A percentile compares a stretch with the other conserved stretches of the same genome.
Evolutionary conservation across 2,888 invertebrate genomes (phyloP).

Genomic region (Ryuthela nishihirai): DNA sequence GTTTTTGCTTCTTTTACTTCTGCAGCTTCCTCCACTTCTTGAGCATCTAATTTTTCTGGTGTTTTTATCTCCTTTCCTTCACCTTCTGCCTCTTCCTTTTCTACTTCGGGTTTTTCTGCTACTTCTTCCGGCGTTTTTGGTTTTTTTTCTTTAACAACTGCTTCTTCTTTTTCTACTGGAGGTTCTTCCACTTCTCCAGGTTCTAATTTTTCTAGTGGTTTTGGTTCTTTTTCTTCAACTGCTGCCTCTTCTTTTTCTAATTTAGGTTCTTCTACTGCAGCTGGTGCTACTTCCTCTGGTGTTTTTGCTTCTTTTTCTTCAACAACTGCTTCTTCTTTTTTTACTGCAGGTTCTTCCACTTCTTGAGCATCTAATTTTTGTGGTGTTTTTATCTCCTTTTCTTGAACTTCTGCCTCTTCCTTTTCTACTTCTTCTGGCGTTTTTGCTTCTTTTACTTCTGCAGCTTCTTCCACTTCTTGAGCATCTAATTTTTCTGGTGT

Average conservation of each 20-base stretch:
- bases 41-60: not conserved
- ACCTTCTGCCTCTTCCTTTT: not conserved
- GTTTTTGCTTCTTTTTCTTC: not conserved
- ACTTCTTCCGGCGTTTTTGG: no score
- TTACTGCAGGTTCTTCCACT: not conserved
- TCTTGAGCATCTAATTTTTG: not conserved
- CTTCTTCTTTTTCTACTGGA: not conserved
- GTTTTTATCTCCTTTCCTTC: not conserved
- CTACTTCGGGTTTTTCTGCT: no score
- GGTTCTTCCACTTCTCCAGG: not conserved
- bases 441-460: not conserved
- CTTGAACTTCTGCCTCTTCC: not conserved
- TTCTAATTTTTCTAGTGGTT: not conserved
- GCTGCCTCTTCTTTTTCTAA: not conserved
- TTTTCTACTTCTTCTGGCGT: not conserved
- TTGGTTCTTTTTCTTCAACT: no score
- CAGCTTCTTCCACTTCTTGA: not conserved
- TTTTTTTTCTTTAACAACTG: not conserved
- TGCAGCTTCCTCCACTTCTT: not conserved
- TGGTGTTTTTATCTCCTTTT: not conserved
- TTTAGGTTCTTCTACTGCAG: not conserved
- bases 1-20: not conserved
- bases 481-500: not conserved
- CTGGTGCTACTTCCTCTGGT: not conserved
- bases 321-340: not conserved